Conservation (phyloP, 2,888 invertebrate genomes). For the Nysson spinosus region DNA sequence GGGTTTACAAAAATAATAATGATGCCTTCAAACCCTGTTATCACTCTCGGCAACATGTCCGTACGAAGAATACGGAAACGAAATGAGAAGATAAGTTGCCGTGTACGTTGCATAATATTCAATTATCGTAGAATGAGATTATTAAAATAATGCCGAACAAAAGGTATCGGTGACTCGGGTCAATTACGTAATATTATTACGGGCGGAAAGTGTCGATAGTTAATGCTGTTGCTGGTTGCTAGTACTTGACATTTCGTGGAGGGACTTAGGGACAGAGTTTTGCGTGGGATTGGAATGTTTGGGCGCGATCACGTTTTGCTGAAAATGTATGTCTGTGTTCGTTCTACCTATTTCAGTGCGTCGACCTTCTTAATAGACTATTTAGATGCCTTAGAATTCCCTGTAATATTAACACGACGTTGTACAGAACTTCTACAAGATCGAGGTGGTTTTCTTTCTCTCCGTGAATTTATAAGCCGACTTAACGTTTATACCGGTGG, state of each 20-base stretch:
- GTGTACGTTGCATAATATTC: no score
- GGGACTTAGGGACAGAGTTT: constrained; percentile 60
- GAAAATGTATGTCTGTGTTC: constrained; percentile 46
- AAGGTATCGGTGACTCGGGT: no score
- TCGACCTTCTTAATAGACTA: constrained; percentile 29
- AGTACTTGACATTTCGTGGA: constrained; percentile 53
- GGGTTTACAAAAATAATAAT: constrained; percentile 1
- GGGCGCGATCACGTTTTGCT: constrained; percentile 66
- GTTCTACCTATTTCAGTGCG: constrained; percentile 20
- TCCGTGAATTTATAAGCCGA: no score
- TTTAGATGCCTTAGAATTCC: constrained; percentile 20
- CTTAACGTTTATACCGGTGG: constrained; percentile 10
- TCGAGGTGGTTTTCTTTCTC: no score
- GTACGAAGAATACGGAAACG: no score
- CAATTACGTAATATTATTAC: not conserved
- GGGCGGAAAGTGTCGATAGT: constrained; percentile 15
- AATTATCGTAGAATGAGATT: no score
- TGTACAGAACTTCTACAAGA: no score
- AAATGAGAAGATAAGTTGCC: no score
- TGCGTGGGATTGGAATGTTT: constrained; percentile 70
- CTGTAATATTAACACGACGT: constrained; percentile 9
- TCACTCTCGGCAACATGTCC: no score
- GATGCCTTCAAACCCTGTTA: not conserved
- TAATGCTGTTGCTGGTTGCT: constrained; percentile 39
- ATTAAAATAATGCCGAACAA: no score